A percentile compares a stretch with the other conserved stretches of the same genome.
Conservation (phyloP, 1,140 invertebrate genomes). For the Drosophila obscura region DNA sequence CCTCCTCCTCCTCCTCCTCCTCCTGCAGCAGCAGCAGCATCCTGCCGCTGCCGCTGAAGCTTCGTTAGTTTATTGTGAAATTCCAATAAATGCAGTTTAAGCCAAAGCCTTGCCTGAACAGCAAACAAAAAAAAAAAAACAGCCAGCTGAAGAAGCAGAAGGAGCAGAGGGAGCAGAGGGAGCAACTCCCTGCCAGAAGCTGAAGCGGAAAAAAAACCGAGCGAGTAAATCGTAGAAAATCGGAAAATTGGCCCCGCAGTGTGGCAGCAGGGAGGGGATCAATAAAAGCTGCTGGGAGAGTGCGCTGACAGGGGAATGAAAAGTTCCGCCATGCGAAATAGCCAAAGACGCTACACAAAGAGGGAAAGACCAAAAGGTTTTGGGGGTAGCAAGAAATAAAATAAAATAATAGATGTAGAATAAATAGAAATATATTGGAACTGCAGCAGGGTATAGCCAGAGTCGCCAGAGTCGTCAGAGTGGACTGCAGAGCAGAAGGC, state of each 20-base stretch:
- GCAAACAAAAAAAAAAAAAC: slow-evolving; percentile 25
- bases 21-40: neutral
- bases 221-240: slow-evolving; percentile 54
- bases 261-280: slow-evolving; percentile 10
- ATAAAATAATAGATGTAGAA: no score
- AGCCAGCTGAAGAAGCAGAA: neutral
- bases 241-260: slow-evolving; percentile 68
- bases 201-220: slow-evolving; percentile 25
- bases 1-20: neutral
- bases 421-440: no score
- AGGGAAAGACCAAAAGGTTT: no score
- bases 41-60: neutral
- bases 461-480: neutral
- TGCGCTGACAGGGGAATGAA: neutral
- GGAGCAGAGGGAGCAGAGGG: slow-evolving; percentile 6
- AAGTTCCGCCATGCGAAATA: neutral
- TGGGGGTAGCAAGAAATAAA: no score
- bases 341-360: neutral
- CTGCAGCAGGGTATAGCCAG: no score
- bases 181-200: neutral
- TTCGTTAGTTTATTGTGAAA: slow-evolving; percentile 76
- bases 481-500: no score
- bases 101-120: slow-evolving; percentile 29
- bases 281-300: neutral
- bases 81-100: slow-evolving; percentile 72